Evolutionary conservation across 2,888 invertebrate genomes (phyloP).

Genomic region (Lacanobia oleracea): DNA sequence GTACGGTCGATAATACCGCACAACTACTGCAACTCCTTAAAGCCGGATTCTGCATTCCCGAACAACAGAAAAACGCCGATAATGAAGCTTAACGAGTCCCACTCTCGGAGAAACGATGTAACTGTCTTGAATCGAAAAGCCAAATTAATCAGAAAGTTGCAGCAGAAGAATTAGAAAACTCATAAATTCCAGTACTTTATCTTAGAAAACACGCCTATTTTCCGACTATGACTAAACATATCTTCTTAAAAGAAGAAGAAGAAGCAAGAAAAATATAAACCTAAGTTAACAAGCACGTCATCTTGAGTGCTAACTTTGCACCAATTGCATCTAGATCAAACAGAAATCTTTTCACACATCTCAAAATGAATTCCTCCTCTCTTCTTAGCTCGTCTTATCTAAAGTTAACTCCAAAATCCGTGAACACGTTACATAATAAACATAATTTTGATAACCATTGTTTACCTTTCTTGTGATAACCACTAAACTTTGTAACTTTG

Average conservation of each 20-base stretch:
- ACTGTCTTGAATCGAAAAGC: not conserved
- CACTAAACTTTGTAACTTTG: slow-evolving; percentile 16
- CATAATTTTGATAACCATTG: slow-evolving; percentile 33
- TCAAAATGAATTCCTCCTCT: not conserved
- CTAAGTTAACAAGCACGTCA: not conserved
- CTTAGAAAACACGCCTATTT: not conserved
- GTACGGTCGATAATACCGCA: not conserved
- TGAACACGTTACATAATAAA: slow-evolving; percentile 34
- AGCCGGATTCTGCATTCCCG: not conserved
- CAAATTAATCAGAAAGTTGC: not conserved
- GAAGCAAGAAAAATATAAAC: not conserved
- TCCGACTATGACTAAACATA: not conserved
- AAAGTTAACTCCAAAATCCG: slow-evolving; percentile 14
- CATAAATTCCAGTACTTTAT: not conserved
- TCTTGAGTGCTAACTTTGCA: not conserved
- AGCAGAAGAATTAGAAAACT: not conserved
- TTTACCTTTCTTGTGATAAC: slow-evolving; percentile 33
- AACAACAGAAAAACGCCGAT: not conserved
- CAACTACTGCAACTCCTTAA: not conserved
- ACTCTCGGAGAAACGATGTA: not conserved
- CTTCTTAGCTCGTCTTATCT: not conserved
- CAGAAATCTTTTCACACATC: not conserved
- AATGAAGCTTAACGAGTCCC: not conserved
- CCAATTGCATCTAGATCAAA: not conserved
- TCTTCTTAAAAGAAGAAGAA: not conserved